Base-by-base conservation (phyloP, 2,113 vertebrate genomes). In the Rhabdomys dilectus region DNA sequence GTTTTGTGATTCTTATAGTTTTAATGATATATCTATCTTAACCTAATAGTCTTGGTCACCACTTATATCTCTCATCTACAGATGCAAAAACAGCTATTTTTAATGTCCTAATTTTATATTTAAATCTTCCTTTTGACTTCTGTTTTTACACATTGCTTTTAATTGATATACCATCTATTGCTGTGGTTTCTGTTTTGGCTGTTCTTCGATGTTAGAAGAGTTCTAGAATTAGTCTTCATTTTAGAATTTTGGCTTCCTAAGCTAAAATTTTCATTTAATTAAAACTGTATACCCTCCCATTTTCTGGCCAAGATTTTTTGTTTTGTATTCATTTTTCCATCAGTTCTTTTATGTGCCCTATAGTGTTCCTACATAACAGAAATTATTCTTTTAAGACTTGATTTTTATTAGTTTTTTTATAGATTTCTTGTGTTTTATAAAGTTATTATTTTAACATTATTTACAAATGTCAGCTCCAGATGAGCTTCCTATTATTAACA, bases 391-490 rank as follows among this genome's bases (percentile, higher is more conserved):
- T 93, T n/a, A 73, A 87, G 22, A 17, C 51, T 89, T 70, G 15
- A 36, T 80, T 56, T 91, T 51, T 84, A 5, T 70, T 70, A 42
- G 62, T 78, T 78, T 85, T 94, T 84, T 68, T 77, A 73, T 87
- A 53, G 39, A 62, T 60, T 58, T 3, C 82, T 97, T 78, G 80
- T 62, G 29, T 85, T 89, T 26, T 85, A 7, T 56, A 81, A 70
- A 31, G 39, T 78, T 87, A 78, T 36, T 84, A 90, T 88, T 91
- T 96, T 89, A 34, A 75, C 51, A 48, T 91, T 81, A 70, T 87
- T 58, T 86, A 36, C 48, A 93, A 48, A 36, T 19, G 68, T 16
- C 24, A 93, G 78, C 95, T 89, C n/a, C 64, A 89, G 36, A 48
- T 91, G 26, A 36, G 22, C 72, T 94, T 77, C 78, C 77, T 88